These are phyloP conservation scores for Pocillopora meandrina DNA, from an alignment of 92 coral and sea anemone species.

Conservation along the genomic window DNA sequence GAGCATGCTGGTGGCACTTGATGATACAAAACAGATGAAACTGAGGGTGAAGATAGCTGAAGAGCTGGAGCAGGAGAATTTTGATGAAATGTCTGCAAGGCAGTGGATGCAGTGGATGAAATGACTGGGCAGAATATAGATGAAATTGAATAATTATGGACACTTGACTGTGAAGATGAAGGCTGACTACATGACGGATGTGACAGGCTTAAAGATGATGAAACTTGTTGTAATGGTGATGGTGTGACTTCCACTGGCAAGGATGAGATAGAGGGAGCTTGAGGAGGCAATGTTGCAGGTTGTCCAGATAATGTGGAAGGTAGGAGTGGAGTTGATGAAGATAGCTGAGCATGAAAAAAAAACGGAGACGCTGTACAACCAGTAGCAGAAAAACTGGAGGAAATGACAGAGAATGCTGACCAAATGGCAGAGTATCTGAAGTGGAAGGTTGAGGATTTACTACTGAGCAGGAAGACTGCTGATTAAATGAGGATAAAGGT, in stretches of 20 bases:
- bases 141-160: too few relatives aligned
- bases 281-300: conserved; percentile 12
- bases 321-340: neutral
- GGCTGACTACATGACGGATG: conserved; percentile 7
- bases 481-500: too few relatives aligned
- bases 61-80: too few relatives aligned
- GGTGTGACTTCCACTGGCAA: conserved; percentile 6
- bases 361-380: neutral
- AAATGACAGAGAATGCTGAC: neutral
- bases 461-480: neutral
- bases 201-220: neutral
- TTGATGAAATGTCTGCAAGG: too few relatives aligned
- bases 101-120: too few relatives aligned
- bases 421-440: too few relatives aligned
- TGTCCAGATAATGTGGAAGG: conserved; percentile 11
- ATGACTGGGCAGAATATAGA: too few relatives aligned
- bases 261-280: conserved; percentile 4
- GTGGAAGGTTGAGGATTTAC: neutral
- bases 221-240: conserved; percentile 3
- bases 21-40: neutral
- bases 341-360: conserved; percentile 1
- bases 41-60: too few relatives aligned
- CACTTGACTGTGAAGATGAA: neutral
- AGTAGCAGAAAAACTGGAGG: conserved; percentile 1
- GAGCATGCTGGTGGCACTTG: conserved; percentile 2